These are phyloP conservation scores for Lepidurus apus DNA, from an alignment of 1,140 invertebrate genomes.

Conservation along the genomic window DNA sequence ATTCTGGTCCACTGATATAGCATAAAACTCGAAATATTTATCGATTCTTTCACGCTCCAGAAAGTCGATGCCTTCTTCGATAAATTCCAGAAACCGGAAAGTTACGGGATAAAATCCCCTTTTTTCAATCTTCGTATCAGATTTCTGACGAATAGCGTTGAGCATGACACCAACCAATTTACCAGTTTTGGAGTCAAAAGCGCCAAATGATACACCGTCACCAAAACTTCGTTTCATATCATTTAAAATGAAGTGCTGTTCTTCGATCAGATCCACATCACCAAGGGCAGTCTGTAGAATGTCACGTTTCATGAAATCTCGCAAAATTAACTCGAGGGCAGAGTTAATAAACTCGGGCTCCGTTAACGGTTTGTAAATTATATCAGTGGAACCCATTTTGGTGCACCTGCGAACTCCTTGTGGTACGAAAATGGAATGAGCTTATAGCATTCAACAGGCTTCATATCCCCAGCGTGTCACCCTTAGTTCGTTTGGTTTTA, in stretches of 20 bases:
- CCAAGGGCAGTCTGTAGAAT: background rate
- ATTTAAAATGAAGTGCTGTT: background rate
- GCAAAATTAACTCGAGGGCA: background rate
- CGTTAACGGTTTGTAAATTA: background rate
- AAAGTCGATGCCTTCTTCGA: background rate
- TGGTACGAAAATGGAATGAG: background rate
- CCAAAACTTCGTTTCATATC: conserved; percentile 2
- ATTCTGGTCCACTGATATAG: background rate
- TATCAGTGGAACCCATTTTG: background rate
- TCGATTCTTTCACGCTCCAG: background rate
- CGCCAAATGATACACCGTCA: background rate
- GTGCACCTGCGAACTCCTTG: background rate
- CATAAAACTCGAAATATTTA: background rate
- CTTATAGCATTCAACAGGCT: background rate
- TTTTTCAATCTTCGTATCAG: background rate
- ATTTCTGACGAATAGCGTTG: background rate
- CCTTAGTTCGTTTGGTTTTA: background rate
- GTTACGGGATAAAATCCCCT: background rate
- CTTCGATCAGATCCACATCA: background rate
- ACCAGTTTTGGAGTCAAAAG: background rate
- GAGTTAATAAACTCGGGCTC: background rate
- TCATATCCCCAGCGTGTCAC: background rate
- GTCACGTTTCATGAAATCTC: conserved; percentile 14
- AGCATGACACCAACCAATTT: background rate
- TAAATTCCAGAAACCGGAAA: background rate